A percentile compares a stretch with the other conserved stretches of the same genome.
Conservation (phyloP, 2,797 vertebrate species). For the Phyllotis vaccarum region DNA sequence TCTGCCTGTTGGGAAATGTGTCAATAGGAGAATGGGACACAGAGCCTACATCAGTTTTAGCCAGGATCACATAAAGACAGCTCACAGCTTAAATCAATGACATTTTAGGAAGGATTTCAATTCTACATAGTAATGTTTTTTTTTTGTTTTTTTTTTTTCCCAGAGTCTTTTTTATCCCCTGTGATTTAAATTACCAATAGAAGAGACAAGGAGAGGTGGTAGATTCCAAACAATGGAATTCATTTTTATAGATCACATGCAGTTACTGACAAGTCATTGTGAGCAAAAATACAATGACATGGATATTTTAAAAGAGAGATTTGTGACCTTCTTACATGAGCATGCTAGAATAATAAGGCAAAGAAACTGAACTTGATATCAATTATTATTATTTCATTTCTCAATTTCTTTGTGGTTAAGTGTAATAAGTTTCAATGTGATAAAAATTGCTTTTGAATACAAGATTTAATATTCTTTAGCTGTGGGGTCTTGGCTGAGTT, state of each 20-base stretch:
- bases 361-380: constrained; percentile 23
- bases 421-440: constrained; percentile 11
- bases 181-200: neutral
- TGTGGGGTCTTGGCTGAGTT: constrained; percentile 52
- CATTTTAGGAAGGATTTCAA: constrained; percentile 58
- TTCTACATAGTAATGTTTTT: constrained; percentile 4
- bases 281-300: constrained; percentile 16
- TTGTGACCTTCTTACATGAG: neutral
- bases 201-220: neutral
- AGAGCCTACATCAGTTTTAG: constrained; percentile 69
- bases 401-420: constrained; percentile 59
- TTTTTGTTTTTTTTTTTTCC: too few species aligned
- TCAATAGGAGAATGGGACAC: constrained; percentile 60
- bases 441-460: constrained; percentile 53
- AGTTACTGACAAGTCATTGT: constrained; percentile 34
- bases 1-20: constrained; percentile 48
- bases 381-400: constrained; percentile 51
- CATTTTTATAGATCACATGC: constrained; percentile 41
- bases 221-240: constrained; percentile 29
- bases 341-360: constrained; percentile 44
- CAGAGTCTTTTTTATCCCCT: neutral
- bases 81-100: constrained; percentile 62
- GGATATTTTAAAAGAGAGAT: constrained; percentile 59
- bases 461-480: constrained; percentile 57
- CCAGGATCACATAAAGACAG: constrained; percentile 29